These are phyloP conservation scores for Entosphenus tridentatus DNA, from an alignment of 2,113 vertebrate species.

Conservation along the genomic window DNA sequence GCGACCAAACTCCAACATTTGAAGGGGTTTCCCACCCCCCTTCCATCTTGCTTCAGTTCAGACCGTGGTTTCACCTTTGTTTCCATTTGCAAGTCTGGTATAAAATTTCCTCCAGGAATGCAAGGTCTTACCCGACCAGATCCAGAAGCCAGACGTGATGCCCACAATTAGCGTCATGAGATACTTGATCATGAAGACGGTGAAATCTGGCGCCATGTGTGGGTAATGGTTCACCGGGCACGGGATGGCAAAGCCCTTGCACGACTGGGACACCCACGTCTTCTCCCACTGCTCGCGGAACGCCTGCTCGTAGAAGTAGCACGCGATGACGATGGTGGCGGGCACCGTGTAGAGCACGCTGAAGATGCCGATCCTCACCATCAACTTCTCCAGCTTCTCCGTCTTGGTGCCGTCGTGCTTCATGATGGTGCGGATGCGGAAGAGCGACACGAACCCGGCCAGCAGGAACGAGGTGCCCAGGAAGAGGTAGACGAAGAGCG, in stretches of 20 bases:
- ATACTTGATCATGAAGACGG: conserved; percentile 77
- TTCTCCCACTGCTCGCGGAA: conserved; percentile 57
- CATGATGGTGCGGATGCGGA: conserved; percentile 94
- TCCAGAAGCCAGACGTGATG: conserved; percentile 70
- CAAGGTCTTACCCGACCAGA: conserved; percentile 76
- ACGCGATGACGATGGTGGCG: conserved; percentile 49
- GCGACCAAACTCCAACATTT: too few relatives aligned
- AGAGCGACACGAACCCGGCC: conserved; percentile 63
- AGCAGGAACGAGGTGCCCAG: conserved; percentile 61
- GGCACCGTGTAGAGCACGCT: conserved; percentile 55
- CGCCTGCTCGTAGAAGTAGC: conserved; percentile 68
- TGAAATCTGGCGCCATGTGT: conserved; percentile 55
- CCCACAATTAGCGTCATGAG: conserved; percentile 82
- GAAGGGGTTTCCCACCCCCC: too few relatives aligned
- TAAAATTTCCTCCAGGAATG: conserved; percentile 67
- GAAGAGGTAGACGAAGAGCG: conserved; percentile 60
- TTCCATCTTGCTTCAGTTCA: conserved; percentile 18
- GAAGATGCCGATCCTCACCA: conserved; percentile 67
- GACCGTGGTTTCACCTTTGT: conserved; percentile 89
- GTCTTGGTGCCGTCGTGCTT: conserved; percentile 95
- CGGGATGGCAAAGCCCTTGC: conserved; percentile 46
- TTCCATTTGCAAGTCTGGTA: conserved; percentile 47
- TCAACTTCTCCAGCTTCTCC: conserved; percentile 61
- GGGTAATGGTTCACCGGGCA: conserved; percentile 39
- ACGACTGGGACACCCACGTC: conserved; percentile 59